Evolutionary conservation across 2,888 invertebrate species (phyloP).

Genomic region (Muschampia plurimacula): DNA sequence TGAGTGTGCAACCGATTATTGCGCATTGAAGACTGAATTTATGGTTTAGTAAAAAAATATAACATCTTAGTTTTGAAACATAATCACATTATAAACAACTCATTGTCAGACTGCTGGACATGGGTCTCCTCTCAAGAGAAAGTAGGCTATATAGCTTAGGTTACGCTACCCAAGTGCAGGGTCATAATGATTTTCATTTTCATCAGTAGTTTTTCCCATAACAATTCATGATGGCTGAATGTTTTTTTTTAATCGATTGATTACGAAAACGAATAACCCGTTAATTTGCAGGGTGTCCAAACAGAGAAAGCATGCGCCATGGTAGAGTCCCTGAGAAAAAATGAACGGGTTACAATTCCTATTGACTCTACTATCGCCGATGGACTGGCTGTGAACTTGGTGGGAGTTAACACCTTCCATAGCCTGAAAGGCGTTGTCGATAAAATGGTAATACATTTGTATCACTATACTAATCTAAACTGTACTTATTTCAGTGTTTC

Average conservation of each 20-base stretch:
- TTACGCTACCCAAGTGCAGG: background rate
- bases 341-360: conserved; percentile 88
- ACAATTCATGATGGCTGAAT: background rate
- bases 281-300: conserved; percentile 62
- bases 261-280: background rate
- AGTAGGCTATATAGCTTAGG: too few species aligned
- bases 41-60: too few species aligned
- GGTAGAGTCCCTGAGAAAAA: conserved; percentile 84
- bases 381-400: conserved; percentile 85
- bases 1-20: too few species aligned
- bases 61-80: too few species aligned
- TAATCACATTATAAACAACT: too few species aligned
- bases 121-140: too few species aligned
- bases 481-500: too few species aligned
- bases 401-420: conserved; percentile 75
- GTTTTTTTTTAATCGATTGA: background rate
- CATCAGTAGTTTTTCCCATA: background rate
- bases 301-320: conserved; percentile 74
- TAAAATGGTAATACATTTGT: conserved; percentile 61
- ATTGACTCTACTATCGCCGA: conserved; percentile 92
- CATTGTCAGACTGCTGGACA: too few species aligned
- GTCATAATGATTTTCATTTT: background rate
- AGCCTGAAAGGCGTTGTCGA: conserved; percentile 71
- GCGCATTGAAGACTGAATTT: too few species aligned
- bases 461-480: too few species aligned